Percentiles rank a stretch among this genome's conserved stretches.
Evolutionary conservation across 2,888 invertebrate genomes (phyloP).

Genomic region (Rotaria socialis): DNA sequence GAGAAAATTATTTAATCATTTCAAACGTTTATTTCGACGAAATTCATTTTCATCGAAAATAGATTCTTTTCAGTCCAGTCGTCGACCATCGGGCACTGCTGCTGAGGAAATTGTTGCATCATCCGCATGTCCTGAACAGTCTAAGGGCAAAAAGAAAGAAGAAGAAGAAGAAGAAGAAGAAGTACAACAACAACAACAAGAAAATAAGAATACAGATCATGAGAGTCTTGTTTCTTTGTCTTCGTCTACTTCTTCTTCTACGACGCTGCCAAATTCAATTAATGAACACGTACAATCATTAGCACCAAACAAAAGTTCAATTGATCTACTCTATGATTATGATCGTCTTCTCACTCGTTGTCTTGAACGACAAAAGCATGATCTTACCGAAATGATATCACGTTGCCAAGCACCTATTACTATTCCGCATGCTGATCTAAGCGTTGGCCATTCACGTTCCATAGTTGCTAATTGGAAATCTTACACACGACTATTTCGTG

Average conservation of each 20-base stretch:
- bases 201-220: too few relatives aligned
- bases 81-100: neutral
- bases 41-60: neutral
- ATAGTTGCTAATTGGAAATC: neutral
- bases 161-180: neutral
- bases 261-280: neutral
- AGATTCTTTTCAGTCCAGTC: neutral
- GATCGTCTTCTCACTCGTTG: slow-evolving; percentile 5
- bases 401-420: neutral
- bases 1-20: neutral
- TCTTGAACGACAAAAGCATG: neutral
- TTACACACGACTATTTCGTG: neutral
- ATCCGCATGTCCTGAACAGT: neutral
- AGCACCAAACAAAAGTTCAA: neutral
- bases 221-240: neutral
- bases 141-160: neutral
- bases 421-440: neutral
- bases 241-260: neutral
- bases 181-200: too few relatives aligned
- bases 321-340: slow-evolving; percentile 9
- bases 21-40: slow-evolving; percentile 3
- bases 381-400: neutral
- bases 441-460: neutral
- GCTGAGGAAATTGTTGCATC: neutral
- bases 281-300: too few relatives aligned